Percentiles rank a stretch among this genome's conserved stretches.
These are phyloP conservation scores for Sebastes schlegelii DNA, from an alignment of 2,113 vertebrate genomes.

Conservation along the genomic window DNA sequence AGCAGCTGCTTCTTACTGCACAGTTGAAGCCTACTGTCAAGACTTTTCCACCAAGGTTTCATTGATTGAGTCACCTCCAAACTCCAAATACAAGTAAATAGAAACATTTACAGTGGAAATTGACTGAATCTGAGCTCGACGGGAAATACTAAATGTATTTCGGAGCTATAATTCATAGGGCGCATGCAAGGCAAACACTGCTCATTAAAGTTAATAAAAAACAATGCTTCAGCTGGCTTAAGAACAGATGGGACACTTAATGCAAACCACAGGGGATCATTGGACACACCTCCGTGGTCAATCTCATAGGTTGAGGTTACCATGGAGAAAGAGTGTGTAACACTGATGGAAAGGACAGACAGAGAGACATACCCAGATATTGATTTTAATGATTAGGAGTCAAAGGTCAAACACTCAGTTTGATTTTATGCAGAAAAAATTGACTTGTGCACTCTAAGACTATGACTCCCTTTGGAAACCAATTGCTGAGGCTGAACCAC, in stretches of 20 bases:
- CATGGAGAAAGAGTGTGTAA: constrained; percentile 12
- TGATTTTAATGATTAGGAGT: neutral
- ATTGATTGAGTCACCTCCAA: constrained; percentile 7
- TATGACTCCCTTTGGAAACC: neutral
- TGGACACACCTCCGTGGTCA: constrained; percentile 29
- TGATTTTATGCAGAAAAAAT: neutral
- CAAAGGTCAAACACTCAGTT: constrained; percentile 20
- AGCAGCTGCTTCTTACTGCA: constrained; percentile 32
- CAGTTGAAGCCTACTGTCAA: neutral
- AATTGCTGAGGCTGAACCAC: neutral
- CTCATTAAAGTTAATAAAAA: neutral
- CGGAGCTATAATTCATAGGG: neutral
- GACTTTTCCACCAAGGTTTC: constrained; percentile 1
- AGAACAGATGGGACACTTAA: constrained; percentile 39
- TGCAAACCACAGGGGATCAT: constrained; percentile 72
- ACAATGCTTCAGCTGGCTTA: neutral
- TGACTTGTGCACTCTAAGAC: neutral
- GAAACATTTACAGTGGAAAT: constrained; percentile 14
- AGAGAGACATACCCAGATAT: constrained; percentile 11
- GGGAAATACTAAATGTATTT: constrained; percentile 10
- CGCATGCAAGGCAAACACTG: constrained; percentile 20
- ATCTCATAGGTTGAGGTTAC: constrained; percentile 16
- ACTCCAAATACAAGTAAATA: constrained; percentile 25
- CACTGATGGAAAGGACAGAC: constrained; percentile 44
- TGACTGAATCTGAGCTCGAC: neutral